Evolutionary conservation across 2,797 vertebrate genomes (phyloP).

Genomic region (Chaetodon trifasciatus): DNA sequence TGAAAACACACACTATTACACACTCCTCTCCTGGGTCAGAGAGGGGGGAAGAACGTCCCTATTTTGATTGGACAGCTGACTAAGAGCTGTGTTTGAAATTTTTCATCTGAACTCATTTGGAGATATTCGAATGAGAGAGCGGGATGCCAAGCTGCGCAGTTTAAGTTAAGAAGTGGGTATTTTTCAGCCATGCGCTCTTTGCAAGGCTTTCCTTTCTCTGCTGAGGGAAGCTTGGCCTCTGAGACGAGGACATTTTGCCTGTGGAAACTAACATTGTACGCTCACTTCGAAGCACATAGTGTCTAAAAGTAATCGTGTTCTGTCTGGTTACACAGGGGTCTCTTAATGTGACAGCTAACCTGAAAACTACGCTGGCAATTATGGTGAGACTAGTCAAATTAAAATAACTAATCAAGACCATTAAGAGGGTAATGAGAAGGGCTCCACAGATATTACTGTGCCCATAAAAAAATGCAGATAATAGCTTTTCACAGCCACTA

Average conservation of each 20-base stretch:
- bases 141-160: conserved; percentile 4
- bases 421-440: background rate
- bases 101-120: conserved; percentile 70
- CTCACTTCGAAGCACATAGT: conserved; percentile 14
- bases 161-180: conserved; percentile 1
- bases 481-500: background rate
- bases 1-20: conserved; percentile 83
- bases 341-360: conserved; percentile 27
- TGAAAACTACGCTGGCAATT: conserved; percentile 14
- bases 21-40: conserved; percentile 64
- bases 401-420: background rate
- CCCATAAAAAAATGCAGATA: background rate
- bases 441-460: background rate
- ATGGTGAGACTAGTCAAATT: background rate
- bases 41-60: conserved; percentile 30
- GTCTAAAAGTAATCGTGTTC: conserved; percentile 28
- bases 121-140: conserved; percentile 57
- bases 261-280: conserved; percentile 38
- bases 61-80: conserved; percentile 83
- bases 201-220: conserved; percentile 1
- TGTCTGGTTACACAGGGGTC: conserved; percentile 3
- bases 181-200: background rate
- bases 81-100: conserved; percentile 72
- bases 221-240: background rate
- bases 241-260: background rate